Evolutionary conservation across 2,797 vertebrate genomes (phyloP), one percentile per base, ranked within the genome.

Genomic region (Okamejei kenojei): DNA sequence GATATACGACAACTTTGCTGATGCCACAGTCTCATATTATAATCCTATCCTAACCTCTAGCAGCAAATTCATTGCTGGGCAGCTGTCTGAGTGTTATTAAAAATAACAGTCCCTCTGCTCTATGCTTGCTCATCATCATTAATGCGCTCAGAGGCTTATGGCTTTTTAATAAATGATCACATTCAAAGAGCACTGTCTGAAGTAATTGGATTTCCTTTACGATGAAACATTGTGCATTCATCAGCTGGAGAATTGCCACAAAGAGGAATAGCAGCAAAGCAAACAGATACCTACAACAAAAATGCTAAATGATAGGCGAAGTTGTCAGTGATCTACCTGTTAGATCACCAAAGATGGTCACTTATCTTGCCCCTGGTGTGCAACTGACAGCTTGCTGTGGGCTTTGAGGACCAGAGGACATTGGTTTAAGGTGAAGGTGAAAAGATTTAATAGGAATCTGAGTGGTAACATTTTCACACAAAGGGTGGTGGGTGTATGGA

Each of bases 131-230:
- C 88, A 92, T 76, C 90, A 92, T 76, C 71, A 54, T 76, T 92
- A 74, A 76, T 92, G 71, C 71, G 54, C 71, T 92, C 90, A 26
- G 35, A 76, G 90, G 71, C 71, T 92, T 92, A 91, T 7, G 71
- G 71, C 71, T 76, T 92, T 92, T 92, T 92, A 76, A 76, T 76
- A 92, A 92, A 92, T 92, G 38, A 92, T 92, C 90, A 92, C 58
- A 92, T 76, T 92, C 90, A 58, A 92, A 29, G 71, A 76, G 71
- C 38, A 92, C 71, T 92, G 71, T 76, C 29, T 8, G 38, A 76
- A 74, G 71, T 76, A 92, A 92, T 76, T 92, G 90, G 26, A 92
- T 92, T 92, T 76, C 73, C 71, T 71, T 76, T 45, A 54, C 74
- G 35, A 92, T 92, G 90, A 92, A 73, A 21, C 71, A 76, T 6